phyloP scores from a whole-genome alignment of 2,797 vertebrate genomes.

The Gallirallus australis region DNA sequence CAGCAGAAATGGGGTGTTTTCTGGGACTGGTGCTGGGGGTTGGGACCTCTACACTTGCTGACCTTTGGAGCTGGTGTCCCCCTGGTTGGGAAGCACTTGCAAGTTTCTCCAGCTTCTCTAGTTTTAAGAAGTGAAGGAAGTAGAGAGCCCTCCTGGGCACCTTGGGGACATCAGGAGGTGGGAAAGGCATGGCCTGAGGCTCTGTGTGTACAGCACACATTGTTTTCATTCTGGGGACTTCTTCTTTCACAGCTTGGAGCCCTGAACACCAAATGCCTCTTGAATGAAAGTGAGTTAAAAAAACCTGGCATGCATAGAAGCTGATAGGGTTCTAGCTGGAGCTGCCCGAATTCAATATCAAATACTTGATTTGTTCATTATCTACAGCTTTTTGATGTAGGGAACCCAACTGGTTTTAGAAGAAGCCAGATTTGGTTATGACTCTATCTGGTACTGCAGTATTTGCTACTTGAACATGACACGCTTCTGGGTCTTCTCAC shows the following conservation, averaged over 20 bases:
- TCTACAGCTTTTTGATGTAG: neutral
- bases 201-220: rapidly evolving
- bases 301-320: neutral
- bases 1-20: neutral
- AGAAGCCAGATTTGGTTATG: slow-evolving; percentile 23
- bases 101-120: neutral
- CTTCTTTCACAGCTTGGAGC: neutral
- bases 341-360: neutral
- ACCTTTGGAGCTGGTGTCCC: neutral
- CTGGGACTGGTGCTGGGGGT: neutral
- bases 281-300: neutral
- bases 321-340: neutral
- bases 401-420: slow-evolving; percentile 18
- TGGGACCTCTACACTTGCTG: rapidly evolving
- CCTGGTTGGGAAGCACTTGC: rapidly evolving
- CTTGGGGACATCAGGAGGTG: neutral
- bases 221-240: neutral
- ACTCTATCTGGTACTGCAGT: neutral
- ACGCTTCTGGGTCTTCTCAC: neutral
- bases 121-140: neutral
- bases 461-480: neutral
- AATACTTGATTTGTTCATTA: neutral
- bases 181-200: neutral
- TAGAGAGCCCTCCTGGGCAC: neutral
- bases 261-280: neutral